Conservation (phyloP, 2,797 vertebrate genomes). For the Danio jaintianensis region DNA sequence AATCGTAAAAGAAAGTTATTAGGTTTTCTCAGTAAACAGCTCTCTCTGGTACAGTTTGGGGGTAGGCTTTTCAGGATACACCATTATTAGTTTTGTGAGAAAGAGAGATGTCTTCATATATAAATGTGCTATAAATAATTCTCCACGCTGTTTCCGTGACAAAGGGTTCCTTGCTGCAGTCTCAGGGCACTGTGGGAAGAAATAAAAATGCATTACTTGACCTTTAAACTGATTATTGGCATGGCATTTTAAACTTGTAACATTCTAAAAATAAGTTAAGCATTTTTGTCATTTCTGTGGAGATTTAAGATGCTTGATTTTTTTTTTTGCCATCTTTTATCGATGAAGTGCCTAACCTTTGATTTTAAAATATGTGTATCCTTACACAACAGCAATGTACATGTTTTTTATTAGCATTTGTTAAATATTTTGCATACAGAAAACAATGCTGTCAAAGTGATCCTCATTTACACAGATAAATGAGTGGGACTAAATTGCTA, state of each 20-base stretch:
- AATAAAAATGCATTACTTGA: conserved; percentile 15
- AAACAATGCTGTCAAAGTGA: no score
- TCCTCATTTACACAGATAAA: no score
- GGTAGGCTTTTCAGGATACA: conserved; percentile 1
- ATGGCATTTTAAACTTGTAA: neutral
- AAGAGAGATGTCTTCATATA: conserved; percentile 17
- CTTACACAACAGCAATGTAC: no score
- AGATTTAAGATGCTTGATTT: neutral
- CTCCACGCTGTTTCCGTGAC: conserved; percentile 5
- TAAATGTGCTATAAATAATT: conserved; percentile 18
- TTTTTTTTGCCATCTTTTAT: neutral
- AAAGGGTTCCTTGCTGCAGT: neutral
- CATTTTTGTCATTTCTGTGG: neutral
- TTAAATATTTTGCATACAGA: no score
- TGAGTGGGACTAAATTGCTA: no score
- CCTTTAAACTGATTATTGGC: neutral
- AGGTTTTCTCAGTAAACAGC: conserved; percentile 34
- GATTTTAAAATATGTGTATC: no score
- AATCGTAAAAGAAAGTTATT: conserved; percentile 10
- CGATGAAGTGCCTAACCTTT: no score
- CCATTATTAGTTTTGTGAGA: conserved; percentile 22
- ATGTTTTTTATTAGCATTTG: no score
- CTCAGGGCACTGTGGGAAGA: neutral
- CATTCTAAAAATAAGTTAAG: neutral
- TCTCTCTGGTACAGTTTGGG: conserved; percentile 25